Percentiles rank a stretch among this genome's conserved stretches.
phyloP scores from a whole-genome alignment of 1,140 invertebrate genomes.

The Euschistus heros region DNA sequence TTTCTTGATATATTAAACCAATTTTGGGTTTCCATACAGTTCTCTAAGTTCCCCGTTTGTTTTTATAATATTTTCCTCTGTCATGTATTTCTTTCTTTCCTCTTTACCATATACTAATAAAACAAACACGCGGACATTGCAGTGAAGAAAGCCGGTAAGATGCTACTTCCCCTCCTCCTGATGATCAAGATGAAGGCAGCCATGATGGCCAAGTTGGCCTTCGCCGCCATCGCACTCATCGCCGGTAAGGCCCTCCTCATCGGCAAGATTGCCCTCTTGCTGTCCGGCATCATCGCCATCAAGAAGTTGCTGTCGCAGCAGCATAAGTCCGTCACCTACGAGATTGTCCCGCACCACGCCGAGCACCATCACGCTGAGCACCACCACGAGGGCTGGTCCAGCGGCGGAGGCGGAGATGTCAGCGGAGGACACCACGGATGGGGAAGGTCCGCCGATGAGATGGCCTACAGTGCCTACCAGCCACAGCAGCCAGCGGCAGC shows the following conservation, averaged over 20 bases:
- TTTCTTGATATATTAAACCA: too few species aligned
- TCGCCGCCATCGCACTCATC: conserved; percentile 68
- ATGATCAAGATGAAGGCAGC: conserved; percentile 64
- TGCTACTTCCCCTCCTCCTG: conserved; percentile 62
- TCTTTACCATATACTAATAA: too few species aligned
- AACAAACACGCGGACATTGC: conserved; percentile 24
- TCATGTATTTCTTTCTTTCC: too few species aligned
- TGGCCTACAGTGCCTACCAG: conserved; percentile 59
- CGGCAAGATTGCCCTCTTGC: conserved; percentile 69
- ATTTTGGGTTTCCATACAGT: too few species aligned
- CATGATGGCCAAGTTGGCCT: conserved; percentile 58
- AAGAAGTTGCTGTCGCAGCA: conserved; percentile 60
- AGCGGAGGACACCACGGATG: conserved; percentile 39
- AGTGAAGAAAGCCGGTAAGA: conserved; percentile 60
- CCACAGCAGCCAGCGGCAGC: neutral
- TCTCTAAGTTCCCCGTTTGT: too few species aligned
- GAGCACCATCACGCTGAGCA: conserved; percentile 50
- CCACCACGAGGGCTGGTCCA: conserved; percentile 39
- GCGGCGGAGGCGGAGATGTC: conserved; percentile 32
- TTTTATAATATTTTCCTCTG: too few species aligned
- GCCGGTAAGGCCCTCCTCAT: conserved; percentile 73
- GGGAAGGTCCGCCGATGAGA: conserved; percentile 54
- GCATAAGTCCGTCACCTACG: conserved; percentile 73
- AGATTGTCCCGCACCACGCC: conserved; percentile 50
- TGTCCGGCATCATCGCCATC: conserved; percentile 68